Conservation (phyloP, 2,888 invertebrate species). For the Chloroclysta siterata region DNA sequence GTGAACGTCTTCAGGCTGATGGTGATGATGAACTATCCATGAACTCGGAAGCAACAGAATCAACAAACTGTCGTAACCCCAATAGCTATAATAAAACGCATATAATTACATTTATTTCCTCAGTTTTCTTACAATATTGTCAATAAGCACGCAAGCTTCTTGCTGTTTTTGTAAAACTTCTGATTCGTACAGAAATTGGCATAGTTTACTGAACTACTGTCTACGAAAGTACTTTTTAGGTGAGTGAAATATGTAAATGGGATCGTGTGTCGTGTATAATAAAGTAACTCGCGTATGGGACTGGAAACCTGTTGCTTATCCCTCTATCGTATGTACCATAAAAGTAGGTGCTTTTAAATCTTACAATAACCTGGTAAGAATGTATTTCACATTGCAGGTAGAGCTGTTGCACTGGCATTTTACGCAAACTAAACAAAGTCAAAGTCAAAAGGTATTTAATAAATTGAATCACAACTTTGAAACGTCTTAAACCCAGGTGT, state of each 20-base stretch:
- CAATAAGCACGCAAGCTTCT: slow-evolving; percentile 20
- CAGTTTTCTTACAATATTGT: slow-evolving; percentile 16
- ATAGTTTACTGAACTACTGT: slow-evolving; percentile 3
- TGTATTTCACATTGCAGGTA: too few relatives aligned
- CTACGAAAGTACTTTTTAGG: slow-evolving; percentile 4
- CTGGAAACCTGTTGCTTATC: slow-evolving; percentile 24
- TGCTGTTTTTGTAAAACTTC: neutral
- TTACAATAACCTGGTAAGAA: neutral
- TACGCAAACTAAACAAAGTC: too few relatives aligned
- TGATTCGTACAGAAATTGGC: neutral
- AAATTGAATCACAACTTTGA: too few relatives aligned
- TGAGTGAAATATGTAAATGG: slow-evolving; percentile 18
- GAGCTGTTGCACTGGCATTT: too few relatives aligned
- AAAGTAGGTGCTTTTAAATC: slow-evolving; percentile 4
- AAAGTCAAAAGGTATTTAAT: too few relatives aligned
- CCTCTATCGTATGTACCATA: slow-evolving; percentile 8
- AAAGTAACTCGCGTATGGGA: slow-evolving; percentile 10
- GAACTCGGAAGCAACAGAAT: neutral
- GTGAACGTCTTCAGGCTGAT: neutral
- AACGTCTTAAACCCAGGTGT: too few relatives aligned
- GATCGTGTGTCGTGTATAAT: slow-evolving; percentile 11
- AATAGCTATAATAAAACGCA: slow-evolving; percentile 18
- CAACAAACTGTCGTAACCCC: slow-evolving; percentile 13
- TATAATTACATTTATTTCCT: slow-evolving; percentile 23
- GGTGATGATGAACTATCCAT: neutral